phyloP scores from a whole-genome alignment of 2,797 vertebrate species.

The Trachurus trachurus region DNA sequence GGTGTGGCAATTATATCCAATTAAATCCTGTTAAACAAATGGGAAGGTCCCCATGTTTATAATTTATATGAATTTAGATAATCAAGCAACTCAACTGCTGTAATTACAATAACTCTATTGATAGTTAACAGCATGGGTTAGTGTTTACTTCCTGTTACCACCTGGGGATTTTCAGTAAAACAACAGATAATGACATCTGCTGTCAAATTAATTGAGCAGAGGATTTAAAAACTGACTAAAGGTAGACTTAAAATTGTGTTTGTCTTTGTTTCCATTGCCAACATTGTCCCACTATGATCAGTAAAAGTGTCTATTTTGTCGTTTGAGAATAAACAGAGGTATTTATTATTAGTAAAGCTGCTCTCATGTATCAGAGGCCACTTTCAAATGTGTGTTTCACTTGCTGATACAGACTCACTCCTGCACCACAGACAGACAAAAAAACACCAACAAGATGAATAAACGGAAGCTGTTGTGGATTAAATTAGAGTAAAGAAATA shows the following conservation, averaged over 20 bases:
- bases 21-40: too few relatives aligned
- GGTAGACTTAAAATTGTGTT: too few relatives aligned
- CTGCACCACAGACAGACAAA: background rate
- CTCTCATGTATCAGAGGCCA: background rate
- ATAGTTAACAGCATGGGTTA: background rate
- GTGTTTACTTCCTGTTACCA: too few relatives aligned
- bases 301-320: too few relatives aligned
- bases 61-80: background rate
- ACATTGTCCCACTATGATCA: too few relatives aligned
- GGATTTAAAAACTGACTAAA: background rate
- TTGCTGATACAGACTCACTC: too few relatives aligned
- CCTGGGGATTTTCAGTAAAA: background rate
- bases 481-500: slow-evolving; percentile 15
- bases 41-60: background rate
- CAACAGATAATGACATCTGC: background rate
- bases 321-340: too few relatives aligned
- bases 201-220: background rate
- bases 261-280: too few relatives aligned
- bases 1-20: too few relatives aligned
- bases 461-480: background rate
- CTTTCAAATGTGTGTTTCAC: background rate
- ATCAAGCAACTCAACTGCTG: background rate
- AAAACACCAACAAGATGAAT: background rate
- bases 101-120: background rate
- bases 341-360: background rate